Base-by-base conservation (phyloP, 1,140 invertebrate genomes). In the Calycopis cecrops region DNA sequence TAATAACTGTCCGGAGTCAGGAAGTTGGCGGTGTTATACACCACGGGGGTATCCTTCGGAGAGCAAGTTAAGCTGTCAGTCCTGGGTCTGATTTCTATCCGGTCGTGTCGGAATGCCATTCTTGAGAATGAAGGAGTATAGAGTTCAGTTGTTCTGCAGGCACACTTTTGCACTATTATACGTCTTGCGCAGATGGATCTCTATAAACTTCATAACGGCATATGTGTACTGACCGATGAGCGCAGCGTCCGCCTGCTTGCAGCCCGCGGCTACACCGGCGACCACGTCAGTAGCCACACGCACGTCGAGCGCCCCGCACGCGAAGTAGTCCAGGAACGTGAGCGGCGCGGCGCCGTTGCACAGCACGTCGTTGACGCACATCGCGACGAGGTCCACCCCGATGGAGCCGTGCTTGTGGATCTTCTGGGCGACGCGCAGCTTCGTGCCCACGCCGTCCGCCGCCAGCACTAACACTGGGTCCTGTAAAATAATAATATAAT, bases 281-380 rank as follows among this genome's bases (percentile, higher is more conserved):
- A 99, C 88, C 0, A 99, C 94, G 57, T 92, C 76, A 9, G 87
- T 85, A 0, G 96, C 95, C 34, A 91, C 80, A 4, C 90, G 75
- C 1, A 95, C 90, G 64, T 97, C 89, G 42, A 99, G 88, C 56
- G 91, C 87, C 7, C 97, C 95, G 74, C 94, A 96, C 1, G 97
- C 96, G 88, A 97, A 99, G 85, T 99, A 99, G 85, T 99, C 97
- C 1, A 99, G 89, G 83, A 99, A 99, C 60, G 96, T 98, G 1
- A 98, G 80, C 0, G 98, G 97, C 66, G 97, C 94, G 0, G 97
- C 98, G 11, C 97, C 97, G 71, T 98, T 96, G 37, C 95, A 96
- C 12, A 99, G 87, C 47, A 99, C 93, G 85, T 99, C 98, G 88
- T 99, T 99, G 4, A 98, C 97, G 81, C 97, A 99, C 98, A 99